These are phyloP conservation scores for Acipenser ruthenus DNA, from an alignment of 2,797 vertebrate genomes.

Conservation along the genomic window DNA sequence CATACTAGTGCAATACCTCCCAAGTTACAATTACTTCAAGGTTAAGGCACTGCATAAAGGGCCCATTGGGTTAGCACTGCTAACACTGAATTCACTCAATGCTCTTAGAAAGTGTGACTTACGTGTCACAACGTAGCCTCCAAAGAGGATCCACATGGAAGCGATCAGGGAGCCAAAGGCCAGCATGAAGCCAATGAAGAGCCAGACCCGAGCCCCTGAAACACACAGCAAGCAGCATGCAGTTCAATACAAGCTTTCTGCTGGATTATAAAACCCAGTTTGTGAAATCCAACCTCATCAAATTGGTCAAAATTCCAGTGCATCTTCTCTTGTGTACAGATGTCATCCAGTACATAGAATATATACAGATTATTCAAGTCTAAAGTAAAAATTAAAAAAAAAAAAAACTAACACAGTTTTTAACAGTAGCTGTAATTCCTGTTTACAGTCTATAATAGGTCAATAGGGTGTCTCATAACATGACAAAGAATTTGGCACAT, in stretches of 20 bases:
- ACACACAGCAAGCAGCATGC: slow-evolving; percentile 31
- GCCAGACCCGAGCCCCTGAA: slow-evolving; percentile 91
- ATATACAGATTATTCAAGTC: too few species aligned
- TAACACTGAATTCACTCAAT: neutral
- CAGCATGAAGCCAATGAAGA: slow-evolving; percentile 96
- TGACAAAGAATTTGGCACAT: too few species aligned
- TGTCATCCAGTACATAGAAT: too few species aligned
- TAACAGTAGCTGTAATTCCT: too few species aligned
- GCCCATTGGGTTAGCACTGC: neutral
- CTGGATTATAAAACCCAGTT: neutral
- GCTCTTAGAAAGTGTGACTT: slow-evolving; percentile 28
- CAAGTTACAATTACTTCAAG: too few species aligned
- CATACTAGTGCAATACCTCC: too few species aligned
- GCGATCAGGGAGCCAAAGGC: slow-evolving; percentile 95
- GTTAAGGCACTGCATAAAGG: neutral
- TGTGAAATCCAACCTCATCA: neutral
- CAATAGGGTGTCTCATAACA: too few species aligned
- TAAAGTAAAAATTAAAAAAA: neutral
- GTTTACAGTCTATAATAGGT: too few species aligned
- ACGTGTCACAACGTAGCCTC: slow-evolving; percentile 88
- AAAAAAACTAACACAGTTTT: too few species aligned
- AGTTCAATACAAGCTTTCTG: neutral
- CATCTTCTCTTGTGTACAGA: too few species aligned
- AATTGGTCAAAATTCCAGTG: neutral
- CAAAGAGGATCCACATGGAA: slow-evolving; percentile 98